These are phyloP conservation scores for Fulica atra DNA, from an alignment of 2,113 vertebrate species.

Conservation along the genomic window DNA sequence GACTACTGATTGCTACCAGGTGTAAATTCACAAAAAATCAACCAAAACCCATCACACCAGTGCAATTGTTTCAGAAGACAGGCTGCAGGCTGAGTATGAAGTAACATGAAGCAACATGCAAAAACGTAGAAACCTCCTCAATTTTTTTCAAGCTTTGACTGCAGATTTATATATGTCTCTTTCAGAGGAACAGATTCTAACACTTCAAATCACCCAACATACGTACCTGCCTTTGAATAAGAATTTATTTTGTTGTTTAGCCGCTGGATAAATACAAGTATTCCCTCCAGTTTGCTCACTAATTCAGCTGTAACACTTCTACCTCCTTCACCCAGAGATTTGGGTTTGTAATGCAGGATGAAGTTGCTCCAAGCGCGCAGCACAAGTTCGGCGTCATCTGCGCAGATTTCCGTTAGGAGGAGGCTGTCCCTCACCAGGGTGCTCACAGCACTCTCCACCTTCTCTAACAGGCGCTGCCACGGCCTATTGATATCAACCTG, in stretches of 20 bases:
- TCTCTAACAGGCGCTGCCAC: conserved; percentile 90
- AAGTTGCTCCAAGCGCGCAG: conserved; percentile 92
- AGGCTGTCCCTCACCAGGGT: conserved; percentile 86
- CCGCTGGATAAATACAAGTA: conserved; percentile 88
- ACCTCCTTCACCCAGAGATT: conserved; percentile 77
- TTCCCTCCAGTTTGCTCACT: conserved; percentile 89
- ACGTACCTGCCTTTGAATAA: conserved; percentile 82
- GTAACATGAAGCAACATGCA: background rate
- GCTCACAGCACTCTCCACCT: conserved; percentile 82
- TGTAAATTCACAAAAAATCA: background rate
- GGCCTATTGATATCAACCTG: conserved; percentile 91
- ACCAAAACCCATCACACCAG: background rate
- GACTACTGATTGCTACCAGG: background rate
- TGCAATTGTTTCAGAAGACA: background rate
- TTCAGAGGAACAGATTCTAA: background rate
- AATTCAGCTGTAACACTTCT: conserved; percentile 82
- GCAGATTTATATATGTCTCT: background rate
- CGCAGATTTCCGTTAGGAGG: conserved; percentile 82
- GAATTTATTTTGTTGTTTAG: conserved; percentile 93
- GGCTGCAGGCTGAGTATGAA: background rate
- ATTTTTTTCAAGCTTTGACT: background rate
- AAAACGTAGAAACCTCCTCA: background rate
- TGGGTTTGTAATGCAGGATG: conserved; percentile 84
- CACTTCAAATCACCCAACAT: background rate
- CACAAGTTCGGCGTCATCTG: conserved; percentile 89